Conservation (phyloP, 2,113 vertebrate species). For the Triplophysa siluroides region DNA sequence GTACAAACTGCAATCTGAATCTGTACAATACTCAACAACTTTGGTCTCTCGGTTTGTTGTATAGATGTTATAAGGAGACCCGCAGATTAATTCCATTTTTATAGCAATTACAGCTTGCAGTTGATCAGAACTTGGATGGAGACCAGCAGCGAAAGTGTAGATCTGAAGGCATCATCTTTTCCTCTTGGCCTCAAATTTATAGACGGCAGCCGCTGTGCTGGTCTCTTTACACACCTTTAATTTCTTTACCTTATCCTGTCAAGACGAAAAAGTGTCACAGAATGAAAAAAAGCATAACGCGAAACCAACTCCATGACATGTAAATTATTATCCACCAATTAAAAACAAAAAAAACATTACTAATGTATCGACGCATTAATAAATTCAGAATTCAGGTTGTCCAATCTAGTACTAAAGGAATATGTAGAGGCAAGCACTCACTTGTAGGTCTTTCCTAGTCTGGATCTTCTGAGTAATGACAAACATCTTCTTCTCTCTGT, state of each 20-base stretch:
- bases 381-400: not conserved
- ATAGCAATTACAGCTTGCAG: not conserved
- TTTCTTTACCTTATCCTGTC: conserved; percentile 88
- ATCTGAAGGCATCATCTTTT: conserved; percentile 76
- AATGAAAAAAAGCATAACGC: not conserved
- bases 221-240: conserved; percentile 91
- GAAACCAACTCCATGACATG: not conserved
- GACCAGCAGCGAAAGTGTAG: not conserved
- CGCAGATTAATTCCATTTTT: not conserved
- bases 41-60: not conserved
- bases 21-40: not conserved
- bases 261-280: not conserved
- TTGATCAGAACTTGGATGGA: not conserved
- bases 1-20: conserved; percentile 1
- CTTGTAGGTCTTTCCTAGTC: conserved; percentile 90
- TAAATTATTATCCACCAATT: not conserved
- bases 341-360: not conserved
- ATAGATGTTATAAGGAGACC: not conserved
- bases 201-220: conserved; percentile 80
- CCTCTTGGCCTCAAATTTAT: conserved; percentile 88
- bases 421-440: conserved; percentile 64
- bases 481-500: conserved; percentile 90
- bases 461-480: conserved; percentile 94
- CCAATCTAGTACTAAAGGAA: not conserved
- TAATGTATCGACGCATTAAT: not conserved